phyloP scores from a whole-genome alignment of 2,888 invertebrate genomes.

The Drosophila nr. medialis region DNA sequence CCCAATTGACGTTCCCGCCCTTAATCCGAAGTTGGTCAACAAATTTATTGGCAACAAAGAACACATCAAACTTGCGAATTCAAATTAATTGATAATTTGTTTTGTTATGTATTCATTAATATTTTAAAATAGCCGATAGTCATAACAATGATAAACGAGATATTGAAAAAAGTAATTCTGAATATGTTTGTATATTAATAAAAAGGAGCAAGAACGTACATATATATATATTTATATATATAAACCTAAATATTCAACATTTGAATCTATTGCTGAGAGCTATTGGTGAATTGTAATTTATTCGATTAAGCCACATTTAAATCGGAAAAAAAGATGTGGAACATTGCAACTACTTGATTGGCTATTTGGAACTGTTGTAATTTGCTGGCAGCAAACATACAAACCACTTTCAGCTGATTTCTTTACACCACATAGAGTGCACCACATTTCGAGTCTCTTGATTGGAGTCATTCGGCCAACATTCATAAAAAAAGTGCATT shows the following conservation, averaged over 20 bases:
- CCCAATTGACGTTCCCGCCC: slow-evolving; percentile 7
- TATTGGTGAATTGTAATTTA: neutral
- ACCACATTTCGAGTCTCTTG: slow-evolving; percentile 11
- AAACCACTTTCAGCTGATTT: slow-evolving; percentile 32
- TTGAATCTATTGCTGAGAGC: neutral
- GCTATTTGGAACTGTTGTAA: neutral
- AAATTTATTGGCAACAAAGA: slow-evolving; percentile 58
- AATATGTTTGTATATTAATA: slow-evolving; percentile 73
- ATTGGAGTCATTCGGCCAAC: slow-evolving; percentile 2
- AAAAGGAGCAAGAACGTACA: slow-evolving; percentile 49
- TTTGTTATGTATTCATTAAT: slow-evolving; percentile 76
- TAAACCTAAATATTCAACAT: neutral
- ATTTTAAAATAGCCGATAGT: slow-evolving; percentile 60
- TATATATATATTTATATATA: neutral
- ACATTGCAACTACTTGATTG: neutral
- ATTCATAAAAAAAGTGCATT: slow-evolving; percentile 13
- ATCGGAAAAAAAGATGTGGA: neutral
- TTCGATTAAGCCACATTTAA: neutral
- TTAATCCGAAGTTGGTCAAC: slow-evolving; percentile 43
- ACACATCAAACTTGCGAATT: slow-evolving; percentile 45
- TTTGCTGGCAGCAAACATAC: slow-evolving; percentile 17
- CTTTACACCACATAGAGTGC: slow-evolving; percentile 19
- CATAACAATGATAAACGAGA: slow-evolving; percentile 44
- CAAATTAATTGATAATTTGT: slow-evolving; percentile 62
- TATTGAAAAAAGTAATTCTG: slow-evolving; percentile 38